Evolutionary conservation across 1,140 invertebrate species (phyloP), one percentile per base, ranked within the genome.

Genomic region (Nomia melanderi): DNA sequence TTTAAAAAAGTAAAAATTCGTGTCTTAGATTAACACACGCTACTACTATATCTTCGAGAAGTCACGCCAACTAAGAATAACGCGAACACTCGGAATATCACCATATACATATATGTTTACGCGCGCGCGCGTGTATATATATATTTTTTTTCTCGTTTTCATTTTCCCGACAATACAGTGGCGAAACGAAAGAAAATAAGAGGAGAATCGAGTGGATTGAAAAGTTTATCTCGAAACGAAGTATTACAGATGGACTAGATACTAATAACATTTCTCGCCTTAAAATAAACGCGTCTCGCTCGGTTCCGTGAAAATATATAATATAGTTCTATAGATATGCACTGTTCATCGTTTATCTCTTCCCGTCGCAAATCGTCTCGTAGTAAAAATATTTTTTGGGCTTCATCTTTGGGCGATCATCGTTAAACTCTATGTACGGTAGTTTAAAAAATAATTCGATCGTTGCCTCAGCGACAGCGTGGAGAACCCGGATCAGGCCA

Each of bases 301-400:
- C 25, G n/a, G 56, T 50, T 76, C 50, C 53, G 66, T 62, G 64
- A 70, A 85, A 69, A 77, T 78, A 85, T 81, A 82, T 57, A 76
- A 67, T 65, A 76, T 59, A 60, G 41, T 63, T 82, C 56, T 79
- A 79, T 71, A 83, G 67, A 75, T 82, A 76, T 81, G 79, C 73
- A 47, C 59, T 44, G 41, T 62, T 47, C 41, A 50, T 50, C 47
- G 47, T 50, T 17, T 25, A 31, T 31, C 75, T 25, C 36, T 66
- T 50, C 11, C 17, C 53, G 27, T 67, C 57, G 72, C 29, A 41
- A n/a, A 73, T 76, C 36, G 31, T 65, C 53, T 86, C 41, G 62
- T 89, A 88, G 69, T 89, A 88, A 90, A 90, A 88, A 90, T 88
- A 88, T 89, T 90, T 86, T 90, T 90, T 90, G 89, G 88, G 76